These are phyloP conservation scores for Apogon talboti DNA, from an alignment of 2,797 vertebrate genomes.

Conservation along the genomic window DNA sequence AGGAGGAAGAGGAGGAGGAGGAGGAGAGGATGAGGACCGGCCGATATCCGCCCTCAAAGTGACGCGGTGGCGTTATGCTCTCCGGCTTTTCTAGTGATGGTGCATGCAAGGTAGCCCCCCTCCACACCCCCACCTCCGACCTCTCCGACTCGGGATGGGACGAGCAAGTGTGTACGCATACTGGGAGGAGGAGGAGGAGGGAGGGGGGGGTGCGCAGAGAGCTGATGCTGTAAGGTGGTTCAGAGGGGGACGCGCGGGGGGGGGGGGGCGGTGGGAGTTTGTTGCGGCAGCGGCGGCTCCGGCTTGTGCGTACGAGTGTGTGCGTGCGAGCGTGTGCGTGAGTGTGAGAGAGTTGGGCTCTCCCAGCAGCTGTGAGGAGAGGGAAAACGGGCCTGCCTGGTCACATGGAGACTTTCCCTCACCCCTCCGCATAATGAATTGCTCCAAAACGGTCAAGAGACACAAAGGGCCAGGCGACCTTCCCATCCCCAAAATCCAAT, in stretches of 20 bases:
- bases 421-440: slow-evolving; percentile 94
- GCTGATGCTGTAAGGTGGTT: slow-evolving; percentile 62
- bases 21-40: slow-evolving; percentile 85
- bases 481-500: slow-evolving; percentile 99
- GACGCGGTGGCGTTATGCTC: slow-evolving; percentile 87
- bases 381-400: slow-evolving; percentile 88
- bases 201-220: slow-evolving; percentile 27
- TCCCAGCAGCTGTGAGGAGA: slow-evolving; percentile 91
- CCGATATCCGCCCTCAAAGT: slow-evolving; percentile 93
- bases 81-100: slow-evolving; percentile 92
- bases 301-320: slow-evolving; percentile 18
- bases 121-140: slow-evolving; percentile 27
- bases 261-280: slow-evolving; percentile 50
- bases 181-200: slow-evolving; percentile 31
- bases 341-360: slow-evolving; percentile 95
- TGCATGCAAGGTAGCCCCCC: slow-evolving; percentile 82
- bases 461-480: slow-evolving; percentile 99
- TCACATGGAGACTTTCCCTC: slow-evolving; percentile 99
- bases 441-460: slow-evolving; percentile 94
- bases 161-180: slow-evolving; percentile 82
- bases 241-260: slow-evolving; percentile 1
- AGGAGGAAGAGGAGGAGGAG: slow-evolving; percentile 38
- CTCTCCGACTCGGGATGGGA: slow-evolving; percentile 73
- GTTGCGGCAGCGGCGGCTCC: slow-evolving; percentile 27
- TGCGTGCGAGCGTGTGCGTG: slow-evolving; percentile 81